A percentile compares a stretch with the other conserved stretches of the same genome.
These are phyloP conservation scores for Limulus polyphemus DNA, from an alignment of 2,888 invertebrate genomes.

Conservation along the genomic window DNA sequence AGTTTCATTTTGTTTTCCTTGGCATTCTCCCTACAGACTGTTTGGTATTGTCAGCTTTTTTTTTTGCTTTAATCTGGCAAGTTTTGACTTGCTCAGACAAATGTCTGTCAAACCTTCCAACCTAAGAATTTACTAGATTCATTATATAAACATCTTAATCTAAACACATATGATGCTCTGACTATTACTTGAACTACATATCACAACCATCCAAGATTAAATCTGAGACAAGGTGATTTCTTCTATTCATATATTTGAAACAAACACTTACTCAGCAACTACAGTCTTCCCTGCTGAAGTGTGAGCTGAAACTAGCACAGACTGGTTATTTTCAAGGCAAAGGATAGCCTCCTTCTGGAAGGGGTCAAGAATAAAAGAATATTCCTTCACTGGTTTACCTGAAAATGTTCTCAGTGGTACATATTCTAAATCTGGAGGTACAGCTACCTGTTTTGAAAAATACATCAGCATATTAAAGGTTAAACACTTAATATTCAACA, in stretches of 20 bases:
- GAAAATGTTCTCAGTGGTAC: conserved; percentile 43
- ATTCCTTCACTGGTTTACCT: conserved; percentile 75
- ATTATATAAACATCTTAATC: no score
- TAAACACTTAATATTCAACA: not conserved
- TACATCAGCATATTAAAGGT: not conserved
- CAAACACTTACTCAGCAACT: conserved; percentile 67
- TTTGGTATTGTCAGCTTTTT: no score
- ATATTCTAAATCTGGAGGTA: conserved; percentile 76
- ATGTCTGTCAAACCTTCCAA: no score
- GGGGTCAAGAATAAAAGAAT: conserved; percentile 87
- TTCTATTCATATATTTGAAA: not conserved
- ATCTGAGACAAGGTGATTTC: not conserved
- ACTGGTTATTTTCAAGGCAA: conserved; percentile 95
- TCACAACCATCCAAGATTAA: no score
- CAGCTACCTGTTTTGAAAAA: conserved; percentile 45
- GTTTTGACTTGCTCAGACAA: no score
- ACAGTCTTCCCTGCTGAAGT: conserved; percentile 99
- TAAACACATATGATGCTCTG: no score
- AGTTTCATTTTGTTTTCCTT: no score
- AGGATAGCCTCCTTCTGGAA: conserved; percentile 94
- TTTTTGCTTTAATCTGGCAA: no score
- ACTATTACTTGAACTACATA: no score
- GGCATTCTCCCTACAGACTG: no score
- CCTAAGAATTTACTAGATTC: no score
- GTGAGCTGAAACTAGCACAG: conserved; percentile 96